Percentiles rank a stretch among this genome's conserved stretches.
These are phyloP conservation scores for Chironomus riparius DNA, from an alignment of 2,888 invertebrate species.

Conservation along the genomic window DNA sequence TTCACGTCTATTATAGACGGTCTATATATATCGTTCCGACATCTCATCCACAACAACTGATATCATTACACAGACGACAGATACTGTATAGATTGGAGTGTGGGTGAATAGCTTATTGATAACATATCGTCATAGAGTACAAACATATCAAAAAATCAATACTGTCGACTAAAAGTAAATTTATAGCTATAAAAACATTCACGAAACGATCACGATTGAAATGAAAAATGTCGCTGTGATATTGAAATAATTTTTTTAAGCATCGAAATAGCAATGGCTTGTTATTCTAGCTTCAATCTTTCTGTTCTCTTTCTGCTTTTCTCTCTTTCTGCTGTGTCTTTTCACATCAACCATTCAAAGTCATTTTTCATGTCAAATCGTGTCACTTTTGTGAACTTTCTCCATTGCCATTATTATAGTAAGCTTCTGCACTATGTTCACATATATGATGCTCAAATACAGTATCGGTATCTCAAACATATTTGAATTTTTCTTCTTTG, in stretches of 20 bases:
- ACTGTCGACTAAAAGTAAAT: conserved; percentile 16
- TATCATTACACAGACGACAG: background rate
- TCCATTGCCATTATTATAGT: background rate
- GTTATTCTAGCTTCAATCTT: conserved; percentile 3
- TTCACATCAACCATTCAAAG: background rate
- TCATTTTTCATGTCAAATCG: conserved; percentile 23
- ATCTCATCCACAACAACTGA: no score
- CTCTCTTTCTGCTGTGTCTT: background rate
- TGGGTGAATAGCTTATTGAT: conserved; percentile 10
- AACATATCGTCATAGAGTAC: background rate
- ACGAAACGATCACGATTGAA: background rate
- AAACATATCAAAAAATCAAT: conserved; percentile 17
- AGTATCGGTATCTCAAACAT: background rate
- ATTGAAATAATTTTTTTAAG: conserved; percentile 23
- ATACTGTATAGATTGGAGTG: background rate
- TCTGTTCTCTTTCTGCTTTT: background rate
- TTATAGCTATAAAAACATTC: conserved; percentile 11
- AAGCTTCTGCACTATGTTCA: background rate
- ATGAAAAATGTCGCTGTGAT: background rate
- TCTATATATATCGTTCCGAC: no score
- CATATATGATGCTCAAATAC: background rate
- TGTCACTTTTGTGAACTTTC: conserved; percentile 12
- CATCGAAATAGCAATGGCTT: background rate
- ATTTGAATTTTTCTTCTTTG: background rate
- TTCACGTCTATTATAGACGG: conserved; percentile 20